Conservation (phyloP, 2,113 vertebrate genomes). For the Myiozetetes cayanensis region DNA sequence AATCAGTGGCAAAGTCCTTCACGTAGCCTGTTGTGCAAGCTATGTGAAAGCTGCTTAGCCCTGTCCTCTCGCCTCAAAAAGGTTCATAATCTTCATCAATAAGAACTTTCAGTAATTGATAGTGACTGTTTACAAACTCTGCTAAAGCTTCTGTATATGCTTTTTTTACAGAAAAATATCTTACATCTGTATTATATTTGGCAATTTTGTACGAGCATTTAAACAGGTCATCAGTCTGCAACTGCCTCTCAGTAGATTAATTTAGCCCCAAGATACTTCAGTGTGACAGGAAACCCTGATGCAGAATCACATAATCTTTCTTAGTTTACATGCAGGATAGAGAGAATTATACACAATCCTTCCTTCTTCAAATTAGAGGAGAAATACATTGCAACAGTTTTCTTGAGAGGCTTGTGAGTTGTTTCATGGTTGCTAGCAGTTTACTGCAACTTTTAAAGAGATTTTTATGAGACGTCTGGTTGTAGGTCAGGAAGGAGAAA, state of each 20-base stretch:
- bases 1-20: not conserved
- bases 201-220: not conserved
- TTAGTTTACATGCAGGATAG: not conserved
- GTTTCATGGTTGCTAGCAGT: not conserved
- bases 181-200: not conserved
- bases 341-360: not conserved
- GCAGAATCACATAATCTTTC: not conserved
- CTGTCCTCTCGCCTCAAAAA: not conserved
- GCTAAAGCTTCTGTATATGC: not conserved
- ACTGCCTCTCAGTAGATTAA: not conserved
- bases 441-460: not conserved
- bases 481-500: not conserved
- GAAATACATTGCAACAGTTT: not conserved
- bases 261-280: not conserved
- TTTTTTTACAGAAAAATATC: not conserved
- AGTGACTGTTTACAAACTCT: not conserved
- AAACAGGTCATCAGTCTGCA: not conserved
- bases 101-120: conserved; percentile 30
- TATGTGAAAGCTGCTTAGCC: not conserved
- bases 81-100: not conserved
- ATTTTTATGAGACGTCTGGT: not conserved
- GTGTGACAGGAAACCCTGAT: not conserved
- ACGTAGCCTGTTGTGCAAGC: fast-evolving
- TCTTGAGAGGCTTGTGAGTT: not conserved
- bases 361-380: not conserved